Evolutionary conservation across 2,113 vertebrate species (phyloP).

Genomic region (Caranx melampygus): DNA sequence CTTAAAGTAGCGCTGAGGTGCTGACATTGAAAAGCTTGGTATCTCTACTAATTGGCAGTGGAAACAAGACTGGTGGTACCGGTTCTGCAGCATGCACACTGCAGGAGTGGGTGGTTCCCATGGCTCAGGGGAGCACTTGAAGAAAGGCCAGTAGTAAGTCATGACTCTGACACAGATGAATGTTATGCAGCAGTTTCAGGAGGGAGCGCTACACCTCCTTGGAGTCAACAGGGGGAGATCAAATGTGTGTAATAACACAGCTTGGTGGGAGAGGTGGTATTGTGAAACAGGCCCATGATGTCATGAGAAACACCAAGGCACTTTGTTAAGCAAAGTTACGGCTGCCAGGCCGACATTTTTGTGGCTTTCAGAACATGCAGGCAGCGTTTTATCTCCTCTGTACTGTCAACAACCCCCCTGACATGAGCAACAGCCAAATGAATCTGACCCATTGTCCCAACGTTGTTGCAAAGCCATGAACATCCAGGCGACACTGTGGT

Average conservation of each 20-base stretch:
- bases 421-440: background rate
- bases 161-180: background rate
- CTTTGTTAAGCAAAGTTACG: background rate
- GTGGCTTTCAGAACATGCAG: background rate
- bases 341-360: background rate
- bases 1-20: background rate
- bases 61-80: background rate
- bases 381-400: background rate
- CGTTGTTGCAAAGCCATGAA: too few relatives aligned
- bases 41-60: background rate
- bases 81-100: background rate
- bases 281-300: conserved; percentile 25
- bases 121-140: background rate
- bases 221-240: background rate
- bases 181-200: background rate
- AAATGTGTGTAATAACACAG: background rate
- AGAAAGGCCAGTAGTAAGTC: background rate
- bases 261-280: background rate
- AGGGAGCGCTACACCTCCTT: background rate
- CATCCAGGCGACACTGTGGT: too few relatives aligned
- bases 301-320: conserved; percentile 20
- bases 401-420: background rate
- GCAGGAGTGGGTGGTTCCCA: background rate
- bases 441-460: background rate
- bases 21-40: background rate